Conservation (phyloP, 2,888 invertebrate genomes). For the Torymus tubicola region DNA sequence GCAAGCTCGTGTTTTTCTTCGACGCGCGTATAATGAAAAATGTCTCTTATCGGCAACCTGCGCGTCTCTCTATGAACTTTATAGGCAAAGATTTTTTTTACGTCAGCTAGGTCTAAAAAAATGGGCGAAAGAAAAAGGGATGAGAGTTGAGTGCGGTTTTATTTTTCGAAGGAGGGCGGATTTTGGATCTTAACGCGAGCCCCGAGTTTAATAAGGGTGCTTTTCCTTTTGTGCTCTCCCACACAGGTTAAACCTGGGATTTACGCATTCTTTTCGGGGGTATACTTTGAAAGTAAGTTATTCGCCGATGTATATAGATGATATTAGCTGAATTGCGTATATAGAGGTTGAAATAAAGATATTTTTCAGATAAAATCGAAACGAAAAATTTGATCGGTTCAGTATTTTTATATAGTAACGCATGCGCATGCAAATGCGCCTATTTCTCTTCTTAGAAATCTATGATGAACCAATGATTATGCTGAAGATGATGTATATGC, state of each 20-base stretch:
- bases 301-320: constrained; percentile 6
- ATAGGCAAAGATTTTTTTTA: too few species aligned
- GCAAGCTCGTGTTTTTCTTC: constrained; percentile 15
- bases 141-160: too few species aligned
- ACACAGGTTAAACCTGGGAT: not conserved
- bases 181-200: constrained; percentile 35
- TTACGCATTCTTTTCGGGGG: constrained; percentile 18
- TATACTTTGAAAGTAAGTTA: constrained; percentile 9
- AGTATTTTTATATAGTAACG: too few species aligned
- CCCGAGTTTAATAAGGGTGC: constrained; percentile 14
- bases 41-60: constrained; percentile 58
- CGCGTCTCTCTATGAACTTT: not conserved
- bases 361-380: too few species aligned
- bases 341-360: too few species aligned
- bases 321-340: not conserved
- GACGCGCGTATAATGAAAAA: constrained; percentile 59
- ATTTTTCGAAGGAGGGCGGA: not conserved
- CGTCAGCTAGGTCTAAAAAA: too few species aligned
- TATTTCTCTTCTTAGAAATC: too few species aligned
- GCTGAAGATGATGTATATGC: too few species aligned
- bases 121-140: too few species aligned
- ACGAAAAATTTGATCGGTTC: too few species aligned
- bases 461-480: too few species aligned
- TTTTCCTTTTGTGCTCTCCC: constrained; percentile 12
- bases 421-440: too few species aligned